These are phyloP conservation scores for Psittacula cyanocephala DNA, from an alignment of 2,113 vertebrate species.

Conservation along the genomic window DNA sequence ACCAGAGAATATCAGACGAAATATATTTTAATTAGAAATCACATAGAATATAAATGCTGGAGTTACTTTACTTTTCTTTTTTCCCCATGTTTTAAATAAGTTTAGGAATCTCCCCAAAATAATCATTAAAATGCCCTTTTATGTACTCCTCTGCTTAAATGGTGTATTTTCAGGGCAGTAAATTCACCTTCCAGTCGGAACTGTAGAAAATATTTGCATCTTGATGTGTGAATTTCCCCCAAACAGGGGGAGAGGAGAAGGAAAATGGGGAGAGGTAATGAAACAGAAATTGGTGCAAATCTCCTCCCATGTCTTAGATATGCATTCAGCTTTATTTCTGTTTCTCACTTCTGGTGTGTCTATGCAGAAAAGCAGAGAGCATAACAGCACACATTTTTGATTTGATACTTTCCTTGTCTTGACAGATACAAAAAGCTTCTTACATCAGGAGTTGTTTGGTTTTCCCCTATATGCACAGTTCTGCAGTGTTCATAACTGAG, in stretches of 20 bases:
- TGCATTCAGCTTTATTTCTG: not conserved
- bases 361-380: not conserved
- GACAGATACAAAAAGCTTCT: not conserved
- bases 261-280: not conserved
- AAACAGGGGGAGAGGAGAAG: not conserved
- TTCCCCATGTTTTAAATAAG: not conserved
- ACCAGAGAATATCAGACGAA: not conserved
- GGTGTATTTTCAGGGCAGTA: not conserved
- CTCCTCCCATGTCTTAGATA: not conserved
- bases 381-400: not conserved
- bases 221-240: not conserved
- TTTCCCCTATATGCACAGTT: not conserved
- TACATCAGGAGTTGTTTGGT: accelerated
- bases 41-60: not conserved
- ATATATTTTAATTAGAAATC: not conserved
- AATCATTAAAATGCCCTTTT: not conserved
- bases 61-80: not conserved
- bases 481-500: not conserved
- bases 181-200: not conserved
- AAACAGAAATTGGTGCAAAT: not conserved
- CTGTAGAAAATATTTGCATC: not conserved
- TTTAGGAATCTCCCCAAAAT: not conserved
- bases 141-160: not conserved
- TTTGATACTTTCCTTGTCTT: not conserved
- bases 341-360: not conserved